These are phyloP conservation scores for Yoshiicerus persimilis DNA, from an alignment of 1,140 invertebrate species.

Conservation along the genomic window DNA sequence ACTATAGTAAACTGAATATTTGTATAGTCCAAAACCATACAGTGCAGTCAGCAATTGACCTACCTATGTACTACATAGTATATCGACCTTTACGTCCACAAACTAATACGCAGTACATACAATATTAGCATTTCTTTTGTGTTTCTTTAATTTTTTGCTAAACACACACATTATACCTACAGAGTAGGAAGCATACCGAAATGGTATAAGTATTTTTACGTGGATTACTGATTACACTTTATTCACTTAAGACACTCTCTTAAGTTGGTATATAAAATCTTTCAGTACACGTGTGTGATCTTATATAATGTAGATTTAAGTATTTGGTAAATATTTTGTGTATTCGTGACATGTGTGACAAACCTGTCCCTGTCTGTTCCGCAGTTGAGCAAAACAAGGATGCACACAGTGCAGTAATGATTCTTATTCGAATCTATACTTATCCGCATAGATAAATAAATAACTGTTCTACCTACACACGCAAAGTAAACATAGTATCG, in stretches of 20 bases:
- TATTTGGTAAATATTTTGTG: not conserved
- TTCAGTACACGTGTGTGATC: not conserved
- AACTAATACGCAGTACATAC: too few species aligned
- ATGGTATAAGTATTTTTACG: too few species aligned
- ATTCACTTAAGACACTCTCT: too few species aligned
- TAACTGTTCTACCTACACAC: not conserved
- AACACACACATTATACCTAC: too few species aligned
- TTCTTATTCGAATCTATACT: not conserved
- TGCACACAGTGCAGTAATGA: not conserved
- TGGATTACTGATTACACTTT: too few species aligned
- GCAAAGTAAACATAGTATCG: not conserved
- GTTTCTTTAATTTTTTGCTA: too few species aligned
- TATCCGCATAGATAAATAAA: not conserved
- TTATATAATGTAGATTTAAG: not conserved
- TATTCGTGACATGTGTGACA: not conserved
- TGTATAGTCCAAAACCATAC: not conserved
- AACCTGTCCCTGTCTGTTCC: not conserved
- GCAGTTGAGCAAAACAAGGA: not conserved
- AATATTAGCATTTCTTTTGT: too few species aligned
- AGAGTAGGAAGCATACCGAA: too few species aligned
- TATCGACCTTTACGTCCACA: too few species aligned
- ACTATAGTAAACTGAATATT: too few species aligned
- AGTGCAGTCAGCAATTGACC: not conserved
- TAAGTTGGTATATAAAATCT: too few species aligned
- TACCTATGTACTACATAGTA: too few species aligned